Evolutionary conservation across 2,113 vertebrate genomes (phyloP).

Genomic region (Vulpes ferrilata): DNA sequence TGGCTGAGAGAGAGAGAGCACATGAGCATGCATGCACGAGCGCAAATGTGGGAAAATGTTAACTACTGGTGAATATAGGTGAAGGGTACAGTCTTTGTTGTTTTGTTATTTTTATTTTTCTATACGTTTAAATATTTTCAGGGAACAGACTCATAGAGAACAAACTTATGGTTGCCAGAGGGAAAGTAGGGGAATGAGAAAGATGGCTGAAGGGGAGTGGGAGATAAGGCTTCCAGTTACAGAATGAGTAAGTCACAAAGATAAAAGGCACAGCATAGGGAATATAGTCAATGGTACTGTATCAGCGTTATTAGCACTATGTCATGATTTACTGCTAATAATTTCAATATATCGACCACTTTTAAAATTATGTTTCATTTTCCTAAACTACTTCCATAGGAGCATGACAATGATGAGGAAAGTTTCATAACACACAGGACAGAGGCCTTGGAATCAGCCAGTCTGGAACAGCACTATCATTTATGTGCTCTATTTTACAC

Average conservation of each 20-base stretch:
- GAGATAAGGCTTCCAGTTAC: neutral
- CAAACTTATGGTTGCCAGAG: neutral
- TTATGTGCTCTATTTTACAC: neutral
- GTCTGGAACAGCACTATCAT: neutral
- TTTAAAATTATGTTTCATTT: slow-evolving; percentile 38
- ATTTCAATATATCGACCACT: neutral
- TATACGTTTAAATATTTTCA: neutral
- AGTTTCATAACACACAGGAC: neutral
- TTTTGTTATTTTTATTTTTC: slow-evolving; percentile 11
- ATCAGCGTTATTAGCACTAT: neutral
- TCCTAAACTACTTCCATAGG: neutral
- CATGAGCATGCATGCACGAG: neutral
- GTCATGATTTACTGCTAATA: neutral
- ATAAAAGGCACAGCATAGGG: neutral
- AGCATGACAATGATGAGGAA: neutral
- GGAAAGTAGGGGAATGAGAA: neutral
- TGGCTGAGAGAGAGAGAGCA: neutral
- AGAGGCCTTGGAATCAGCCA: neutral
- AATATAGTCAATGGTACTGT: neutral
- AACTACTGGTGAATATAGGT: neutral
- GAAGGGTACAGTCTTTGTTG: neutral
- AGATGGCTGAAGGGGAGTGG: neutral
- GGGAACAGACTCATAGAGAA: neutral
- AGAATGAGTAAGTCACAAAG: neutral
- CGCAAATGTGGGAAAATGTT: neutral